Evolutionary conservation across 2,113 vertebrate species (phyloP), one percentile per base, ranked within the genome.

Genomic region (Prolemur simus): DNA sequence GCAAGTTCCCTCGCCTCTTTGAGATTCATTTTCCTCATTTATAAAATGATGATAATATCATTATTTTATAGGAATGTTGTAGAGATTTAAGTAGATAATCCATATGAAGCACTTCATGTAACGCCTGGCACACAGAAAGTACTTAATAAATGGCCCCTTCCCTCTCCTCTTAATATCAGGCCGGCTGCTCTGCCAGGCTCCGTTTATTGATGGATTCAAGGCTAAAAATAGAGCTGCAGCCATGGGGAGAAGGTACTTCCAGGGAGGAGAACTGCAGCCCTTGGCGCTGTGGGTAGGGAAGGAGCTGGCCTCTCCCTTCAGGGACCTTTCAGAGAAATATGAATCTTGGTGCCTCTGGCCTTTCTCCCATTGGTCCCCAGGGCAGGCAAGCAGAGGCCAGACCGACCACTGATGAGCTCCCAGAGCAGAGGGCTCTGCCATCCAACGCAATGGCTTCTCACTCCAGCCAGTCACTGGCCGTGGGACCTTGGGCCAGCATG

Each of bases 201-300:
- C 73, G 15, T 82, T 87, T 96, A 95, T 97, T 97, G 97, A 97
- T 96, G 91, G 89, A 95, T 96, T 95, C 89, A 63, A 94, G 37
- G 82, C 86, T 96, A 97, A 97, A 98, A 97, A 97, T 96, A 97
- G 95, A 97, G 87, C 77, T 5, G 39, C 86, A 45, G 96, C 93
- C 86, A 64, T 84, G 69, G 93, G 92, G 93, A 97, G 45, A 45
- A 42, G 74, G 45, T 89, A 81, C 84, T 97, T 92, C 89, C n/a
- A 11, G 88, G 90, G 91, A 91, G 4, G 8, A 60, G 52, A 92
- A 96, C 60, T 47, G 90, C 82, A 34, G 82, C 69, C 58, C 84
- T 89, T 81, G 83, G 74, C 91, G 8, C 54, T 52, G 37, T 25
- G 10, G 18, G 60, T 20, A 13, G 32, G 60, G 84, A 80, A 96